These are phyloP conservation scores for Uromys caudimaculatus DNA, from an alignment of 2,797 vertebrate species.

Conservation along the genomic window DNA sequence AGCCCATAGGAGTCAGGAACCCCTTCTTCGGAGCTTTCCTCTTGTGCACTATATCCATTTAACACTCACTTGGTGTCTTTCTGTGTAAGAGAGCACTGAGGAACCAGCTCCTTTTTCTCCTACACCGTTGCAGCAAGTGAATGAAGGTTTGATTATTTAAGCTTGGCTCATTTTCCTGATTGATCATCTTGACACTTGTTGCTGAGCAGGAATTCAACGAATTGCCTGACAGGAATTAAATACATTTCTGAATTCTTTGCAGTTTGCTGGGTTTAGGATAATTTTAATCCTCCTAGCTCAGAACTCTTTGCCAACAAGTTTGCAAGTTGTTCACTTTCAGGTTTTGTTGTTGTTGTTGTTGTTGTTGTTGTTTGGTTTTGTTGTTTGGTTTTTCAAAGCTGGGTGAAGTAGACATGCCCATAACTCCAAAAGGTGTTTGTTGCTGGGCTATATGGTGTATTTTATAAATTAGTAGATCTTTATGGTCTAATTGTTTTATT, in stretches of 20 bases:
- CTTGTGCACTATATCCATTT: neutral
- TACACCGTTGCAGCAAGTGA: slow-evolving; percentile 6
- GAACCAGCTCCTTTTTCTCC: slow-evolving; percentile 14
- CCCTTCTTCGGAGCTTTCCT: neutral
- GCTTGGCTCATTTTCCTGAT: slow-evolving; percentile 54
- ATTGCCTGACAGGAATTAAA: slow-evolving; percentile 32
- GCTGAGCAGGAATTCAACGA: slow-evolving; percentile 9
- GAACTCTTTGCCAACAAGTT: slow-evolving; percentile 25
- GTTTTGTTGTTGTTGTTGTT: neutral
- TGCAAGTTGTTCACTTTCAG: slow-evolving; percentile 17
- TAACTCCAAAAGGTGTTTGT: neutral
- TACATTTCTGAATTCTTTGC: slow-evolving; percentile 21
- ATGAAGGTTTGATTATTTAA: slow-evolving; percentile 55
- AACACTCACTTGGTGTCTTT: neutral
- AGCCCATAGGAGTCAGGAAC: neutral
- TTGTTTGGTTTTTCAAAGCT: slow-evolving; percentile 1
- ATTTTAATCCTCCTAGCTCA: slow-evolving; percentile 15
- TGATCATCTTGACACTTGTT: slow-evolving; percentile 4
- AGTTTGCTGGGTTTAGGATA: slow-evolving; percentile 16
- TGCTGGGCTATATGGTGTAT: neutral
- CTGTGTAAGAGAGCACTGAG: neutral
- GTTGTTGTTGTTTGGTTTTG: neutral
- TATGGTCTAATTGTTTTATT: slow-evolving; percentile 36
- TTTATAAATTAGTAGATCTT: slow-evolving; percentile 55
- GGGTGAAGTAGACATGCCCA: neutral